phyloP scores from a whole-genome alignment of 2,888 invertebrate genomes.

The Sinodicranocentrus sp. region DNA sequence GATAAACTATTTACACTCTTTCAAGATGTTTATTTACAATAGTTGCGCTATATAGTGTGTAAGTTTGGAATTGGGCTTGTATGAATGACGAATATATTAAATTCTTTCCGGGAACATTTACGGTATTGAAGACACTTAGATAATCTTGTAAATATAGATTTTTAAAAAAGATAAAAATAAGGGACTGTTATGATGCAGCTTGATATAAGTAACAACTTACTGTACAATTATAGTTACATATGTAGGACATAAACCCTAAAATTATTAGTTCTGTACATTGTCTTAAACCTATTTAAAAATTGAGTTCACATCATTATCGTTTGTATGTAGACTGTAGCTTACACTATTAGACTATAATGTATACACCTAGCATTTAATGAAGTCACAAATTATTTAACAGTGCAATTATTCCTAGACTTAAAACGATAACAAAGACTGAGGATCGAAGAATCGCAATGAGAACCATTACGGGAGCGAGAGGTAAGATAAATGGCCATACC shows the following conservation, averaged over 20 bases:
- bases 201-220: conserved; percentile 29
- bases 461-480: conserved; percentile 63
- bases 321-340: conserved; percentile 2
- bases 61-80: not conserved
- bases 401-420: conserved; percentile 24
- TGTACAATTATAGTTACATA: conserved; percentile 12
- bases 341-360: conserved; percentile 4
- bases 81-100: conserved; percentile 17
- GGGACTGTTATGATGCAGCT: conserved; percentile 33
- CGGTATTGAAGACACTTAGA: conserved; percentile 32
- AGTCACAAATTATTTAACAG: conserved; percentile 49
- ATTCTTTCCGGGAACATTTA: conserved; percentile 25
- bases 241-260: conserved; percentile 21
- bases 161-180: conserved; percentile 59
- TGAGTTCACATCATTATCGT: conserved; percentile 56
- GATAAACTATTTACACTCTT: not conserved
- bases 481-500: conserved; percentile 57
- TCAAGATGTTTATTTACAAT: not conserved
- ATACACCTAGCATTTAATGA: conserved; percentile 15
- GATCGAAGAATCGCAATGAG: conserved; percentile 65
- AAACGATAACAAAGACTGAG: conserved; percentile 61
- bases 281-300: conserved; percentile 66
- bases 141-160: conserved; percentile 33
- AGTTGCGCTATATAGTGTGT: not conserved
- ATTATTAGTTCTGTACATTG: conserved; percentile 34